These are phyloP conservation scores for Amiota minor DNA, from an alignment of 2,888 invertebrate genomes.

Conservation along the genomic window DNA sequence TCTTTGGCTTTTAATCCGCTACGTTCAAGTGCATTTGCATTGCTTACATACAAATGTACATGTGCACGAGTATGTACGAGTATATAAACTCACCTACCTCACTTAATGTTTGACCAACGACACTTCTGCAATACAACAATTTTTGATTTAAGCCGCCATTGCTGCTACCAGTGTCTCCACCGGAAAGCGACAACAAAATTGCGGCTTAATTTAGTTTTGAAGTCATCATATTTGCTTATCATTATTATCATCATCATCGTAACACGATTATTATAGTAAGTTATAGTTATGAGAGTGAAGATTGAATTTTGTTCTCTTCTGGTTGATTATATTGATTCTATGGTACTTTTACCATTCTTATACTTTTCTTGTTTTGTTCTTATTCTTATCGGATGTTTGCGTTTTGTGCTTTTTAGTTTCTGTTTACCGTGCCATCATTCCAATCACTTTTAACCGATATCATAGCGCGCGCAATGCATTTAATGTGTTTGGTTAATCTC, in stretches of 20 bases:
- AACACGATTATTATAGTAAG: slow-evolving; percentile 27
- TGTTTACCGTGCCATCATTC: slow-evolving; percentile 57
- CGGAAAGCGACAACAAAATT: background rate
- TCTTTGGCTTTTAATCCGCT: slow-evolving; percentile 23
- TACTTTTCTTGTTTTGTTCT: background rate
- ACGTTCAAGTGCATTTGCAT: slow-evolving; percentile 25
- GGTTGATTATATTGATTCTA: background rate
- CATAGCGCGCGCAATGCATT: background rate
- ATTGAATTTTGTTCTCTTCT: background rate
- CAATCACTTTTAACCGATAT: slow-evolving; percentile 51
- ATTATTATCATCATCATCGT: background rate
- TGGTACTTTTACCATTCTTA: background rate
- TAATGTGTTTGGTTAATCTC: slow-evolving; percentile 13
- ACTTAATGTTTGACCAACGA: background rate
- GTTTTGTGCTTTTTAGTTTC: slow-evolving; percentile 55
- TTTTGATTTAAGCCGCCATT: slow-evolving; percentile 16
- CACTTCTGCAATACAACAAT: slow-evolving; percentile 2
- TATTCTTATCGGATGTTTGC: slow-evolving; percentile 57
- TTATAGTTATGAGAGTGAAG: slow-evolving; percentile 28
- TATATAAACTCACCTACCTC: too few species aligned
- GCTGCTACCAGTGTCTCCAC: background rate
- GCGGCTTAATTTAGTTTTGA: slow-evolving; percentile 11
- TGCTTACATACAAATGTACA: background rate
- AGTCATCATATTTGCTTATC: background rate
- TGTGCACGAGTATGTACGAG: too few species aligned